Evolutionary conservation across 2,113 vertebrate genomes (phyloP).

Genomic region (Falcunculus frontatus): DNA sequence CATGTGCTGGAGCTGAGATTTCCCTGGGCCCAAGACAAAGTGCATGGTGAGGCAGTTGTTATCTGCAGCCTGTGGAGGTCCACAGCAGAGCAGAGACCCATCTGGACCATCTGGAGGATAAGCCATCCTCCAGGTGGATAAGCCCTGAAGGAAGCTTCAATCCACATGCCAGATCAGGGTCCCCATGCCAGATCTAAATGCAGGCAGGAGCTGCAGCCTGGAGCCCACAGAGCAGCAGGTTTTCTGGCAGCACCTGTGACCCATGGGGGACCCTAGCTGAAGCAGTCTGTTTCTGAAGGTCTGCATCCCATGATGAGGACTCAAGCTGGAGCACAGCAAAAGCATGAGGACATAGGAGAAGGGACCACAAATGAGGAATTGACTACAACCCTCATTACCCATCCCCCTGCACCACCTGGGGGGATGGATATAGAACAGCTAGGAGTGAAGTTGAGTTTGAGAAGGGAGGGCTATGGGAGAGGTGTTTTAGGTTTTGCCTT

Average conservation of each 20-base stretch:
- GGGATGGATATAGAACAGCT: neutral
- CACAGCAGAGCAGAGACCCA: neutral
- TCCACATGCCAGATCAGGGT: accelerated
- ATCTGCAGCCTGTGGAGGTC: neutral
- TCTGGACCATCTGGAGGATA: neutral
- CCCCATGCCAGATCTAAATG: too few species aligned
- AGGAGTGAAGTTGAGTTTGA: neutral
- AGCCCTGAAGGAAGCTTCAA: neutral
- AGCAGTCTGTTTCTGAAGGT: neutral
- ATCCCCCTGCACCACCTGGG: accelerated
- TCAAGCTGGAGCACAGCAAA: neutral
- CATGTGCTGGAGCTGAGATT: neutral
- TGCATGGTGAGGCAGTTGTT: neutral
- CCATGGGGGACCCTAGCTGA: neutral
- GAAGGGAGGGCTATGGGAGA: neutral
- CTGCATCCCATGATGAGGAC: neutral
- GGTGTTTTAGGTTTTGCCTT: neutral
- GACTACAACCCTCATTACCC: neutral
- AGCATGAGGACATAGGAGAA: neutral
- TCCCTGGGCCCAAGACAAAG: neutral
- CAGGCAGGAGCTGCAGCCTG: neutral
- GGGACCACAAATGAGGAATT: neutral
- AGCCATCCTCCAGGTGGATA: too few species aligned
- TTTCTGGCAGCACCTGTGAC: neutral
- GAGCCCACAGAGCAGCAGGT: neutral